Evolutionary conservation across 2,888 invertebrate species (phyloP), one percentile per base, ranked within the genome.

Genomic region (Abrostola tripartita): DNA sequence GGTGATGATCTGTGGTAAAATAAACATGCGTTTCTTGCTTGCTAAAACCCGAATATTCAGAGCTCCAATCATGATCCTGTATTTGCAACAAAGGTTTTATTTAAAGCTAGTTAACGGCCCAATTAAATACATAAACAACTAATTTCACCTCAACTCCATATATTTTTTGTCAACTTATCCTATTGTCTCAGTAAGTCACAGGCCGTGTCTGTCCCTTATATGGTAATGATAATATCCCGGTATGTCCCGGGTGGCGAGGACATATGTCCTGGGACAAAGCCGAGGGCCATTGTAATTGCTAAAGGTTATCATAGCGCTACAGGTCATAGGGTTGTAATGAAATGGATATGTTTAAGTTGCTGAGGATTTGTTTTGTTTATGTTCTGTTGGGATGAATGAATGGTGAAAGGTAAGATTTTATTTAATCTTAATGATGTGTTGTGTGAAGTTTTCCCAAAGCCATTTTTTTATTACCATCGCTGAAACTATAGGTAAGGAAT

Each of bases 281-380:
- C 73, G 71, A 7, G 70, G 74, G 73, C 80, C 74, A 82, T 85
- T 83, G 85, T 85, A 85, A 85, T 86, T 86, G 85, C 81, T 77
- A 76, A 78, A 78, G 85, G 85, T 85, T 85, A 85, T 85, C 85
- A 81, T 37, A 37, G 69, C 68, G 60, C 60, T 24, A 60, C 56
- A 68, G 82, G 79, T 79, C 73, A 77, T 66, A 76, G n/a, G 68
- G 76, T 77, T 73, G 70, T 74, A 79, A 72, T 77, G 69, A 77
- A 76, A 80, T 76, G 70, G 68, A 72, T 65, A 63, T 69, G 62
- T 68, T 66, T 73, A 66, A 63, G 63, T 52, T n/a, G 35, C 52
- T 37, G 42, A n/a, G 14, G 36, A 9, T 53, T 49, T 24, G 42
- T 10, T 36, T 35, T 12, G 53, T 11, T 24, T 56, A 24, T 54